phyloP scores from a whole-genome alignment of 2,888 invertebrate genomes.

The Scaptodrosophila latifasciaeformis region DNA sequence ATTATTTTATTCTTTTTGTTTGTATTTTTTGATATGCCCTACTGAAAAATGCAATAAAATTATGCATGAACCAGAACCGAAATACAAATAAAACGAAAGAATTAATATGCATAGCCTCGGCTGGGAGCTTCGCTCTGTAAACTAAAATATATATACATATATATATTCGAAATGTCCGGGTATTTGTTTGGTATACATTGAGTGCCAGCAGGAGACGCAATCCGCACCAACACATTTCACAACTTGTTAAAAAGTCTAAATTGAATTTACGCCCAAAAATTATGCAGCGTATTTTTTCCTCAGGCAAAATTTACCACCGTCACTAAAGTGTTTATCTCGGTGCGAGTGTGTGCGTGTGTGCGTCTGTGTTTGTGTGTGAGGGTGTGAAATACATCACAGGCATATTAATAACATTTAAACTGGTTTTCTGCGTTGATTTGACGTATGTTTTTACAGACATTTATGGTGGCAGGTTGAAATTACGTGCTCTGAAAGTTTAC shows the following conservation, averaged over 20 bases:
- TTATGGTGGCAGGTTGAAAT: too few relatives aligned
- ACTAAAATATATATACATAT: too few relatives aligned
- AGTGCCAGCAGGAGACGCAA: too few relatives aligned
- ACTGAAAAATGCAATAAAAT: not conserved
- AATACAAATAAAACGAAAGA: not conserved
- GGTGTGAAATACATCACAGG: constrained; percentile 30
- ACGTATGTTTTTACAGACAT: too few relatives aligned
- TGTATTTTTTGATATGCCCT: too few relatives aligned
- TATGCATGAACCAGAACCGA: too few relatives aligned
- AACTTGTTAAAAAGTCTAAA: constrained; percentile 51
- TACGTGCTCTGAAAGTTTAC: too few relatives aligned
- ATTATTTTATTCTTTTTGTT: too few relatives aligned
- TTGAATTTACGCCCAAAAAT: constrained; percentile 58
- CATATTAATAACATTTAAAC: constrained; percentile 52
- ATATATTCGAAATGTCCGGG: too few relatives aligned
- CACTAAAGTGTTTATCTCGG: not conserved
- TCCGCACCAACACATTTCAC: too few relatives aligned
- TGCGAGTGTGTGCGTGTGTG: constrained; percentile 2
- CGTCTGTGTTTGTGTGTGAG: constrained; percentile 10
- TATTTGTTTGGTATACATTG: too few relatives aligned
- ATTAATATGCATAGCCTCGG: not conserved
- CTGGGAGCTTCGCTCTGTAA: not conserved
- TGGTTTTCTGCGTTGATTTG: constrained; percentile 32
- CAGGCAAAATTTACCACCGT: too few relatives aligned
- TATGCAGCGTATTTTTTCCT: constrained; percentile 35